A percentile compares a stretch with the other conserved stretches of the same genome.
These are phyloP conservation scores for Acleris literana DNA, from an alignment of 2,888 invertebrate species.

Conservation along the genomic window DNA sequence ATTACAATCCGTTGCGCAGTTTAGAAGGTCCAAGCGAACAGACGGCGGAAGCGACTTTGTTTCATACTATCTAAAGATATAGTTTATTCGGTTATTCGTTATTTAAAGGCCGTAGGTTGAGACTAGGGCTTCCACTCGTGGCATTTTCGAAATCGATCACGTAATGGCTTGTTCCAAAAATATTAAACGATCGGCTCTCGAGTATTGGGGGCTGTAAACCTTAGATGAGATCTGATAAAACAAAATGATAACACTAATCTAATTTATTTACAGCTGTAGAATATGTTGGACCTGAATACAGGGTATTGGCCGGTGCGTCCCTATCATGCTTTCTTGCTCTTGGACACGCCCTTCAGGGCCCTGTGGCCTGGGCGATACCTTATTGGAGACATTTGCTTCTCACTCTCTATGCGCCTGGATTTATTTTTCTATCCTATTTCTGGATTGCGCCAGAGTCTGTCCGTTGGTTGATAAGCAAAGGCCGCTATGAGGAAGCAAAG, in stretches of 20 bases:
- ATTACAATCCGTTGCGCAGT: too few species aligned
- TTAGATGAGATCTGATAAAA: neutral
- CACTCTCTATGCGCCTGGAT: slow-evolving; percentile 84
- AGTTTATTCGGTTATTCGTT: too few species aligned
- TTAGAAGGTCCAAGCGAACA: too few species aligned
- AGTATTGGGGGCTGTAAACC: too few species aligned
- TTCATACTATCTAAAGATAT: too few species aligned
- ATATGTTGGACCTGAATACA: slow-evolving; percentile 27
- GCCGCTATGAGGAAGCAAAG: slow-evolving; percentile 23
- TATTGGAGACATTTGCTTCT: slow-evolving; percentile 85
- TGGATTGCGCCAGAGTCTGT: slow-evolving; percentile 86
- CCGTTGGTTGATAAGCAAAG: slow-evolving; percentile 86
- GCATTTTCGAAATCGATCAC: too few species aligned
- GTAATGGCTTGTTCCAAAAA: too few species aligned
- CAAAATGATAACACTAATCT: too few species aligned
- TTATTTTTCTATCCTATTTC: slow-evolving; percentile 82
- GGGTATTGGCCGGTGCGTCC: slow-evolving; percentile 15
- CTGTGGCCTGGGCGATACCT: slow-evolving; percentile 82
- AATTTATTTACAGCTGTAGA: slow-evolving; percentile 21
- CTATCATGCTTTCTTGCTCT: slow-evolving; percentile 3
- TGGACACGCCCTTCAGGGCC: slow-evolving; percentile 56
- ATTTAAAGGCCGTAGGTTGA: too few species aligned
- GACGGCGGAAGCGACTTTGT: too few species aligned
- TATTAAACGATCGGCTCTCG: too few species aligned
- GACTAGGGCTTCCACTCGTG: too few species aligned